These are phyloP conservation scores for Zophobas morio DNA, from an alignment of 1,140 invertebrate genomes.

Conservation along the genomic window DNA sequence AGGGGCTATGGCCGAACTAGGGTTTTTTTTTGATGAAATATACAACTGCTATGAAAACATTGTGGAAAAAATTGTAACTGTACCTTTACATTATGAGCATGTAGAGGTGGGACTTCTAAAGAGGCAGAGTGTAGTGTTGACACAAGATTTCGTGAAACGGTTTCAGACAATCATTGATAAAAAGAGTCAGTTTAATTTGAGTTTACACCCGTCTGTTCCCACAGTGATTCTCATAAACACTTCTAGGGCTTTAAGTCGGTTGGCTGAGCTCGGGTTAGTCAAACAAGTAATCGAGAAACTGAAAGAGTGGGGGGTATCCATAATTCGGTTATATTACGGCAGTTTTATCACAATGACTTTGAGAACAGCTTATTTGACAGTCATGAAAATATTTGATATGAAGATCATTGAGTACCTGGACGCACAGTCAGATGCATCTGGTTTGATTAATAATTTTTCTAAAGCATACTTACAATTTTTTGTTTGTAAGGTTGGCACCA, in stretches of 20 bases:
- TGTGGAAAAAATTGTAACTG: slow-evolving; percentile 59
- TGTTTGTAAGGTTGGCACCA: slow-evolving; percentile 12
- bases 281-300: slow-evolving; percentile 72
- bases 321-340: slow-evolving; percentile 73
- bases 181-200: not conserved
- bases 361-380: slow-evolving; percentile 76
- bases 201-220: slow-evolving; percentile 7
- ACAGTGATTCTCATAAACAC: slow-evolving; percentile 6
- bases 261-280: slow-evolving; percentile 71
- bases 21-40: slow-evolving; percentile 70
- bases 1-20: slow-evolving; percentile 77
- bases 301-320: slow-evolving; percentile 63
- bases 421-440: slow-evolving; percentile 66
- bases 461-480: slow-evolving; percentile 5
- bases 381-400: slow-evolving; percentile 70
- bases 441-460: slow-evolving; percentile 61
- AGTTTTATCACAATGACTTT: slow-evolving; percentile 75
- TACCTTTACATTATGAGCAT: slow-evolving; percentile 4
- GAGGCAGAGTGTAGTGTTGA: not conserved
- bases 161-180: not conserved
- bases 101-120: not conserved
- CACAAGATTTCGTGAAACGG: not conserved
- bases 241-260: not conserved
- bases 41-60: slow-evolving; percentile 62
- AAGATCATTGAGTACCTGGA: slow-evolving; percentile 68